phyloP scores from a whole-genome alignment of 2,113 vertebrate species.

The Cyanistes caeruleus region DNA sequence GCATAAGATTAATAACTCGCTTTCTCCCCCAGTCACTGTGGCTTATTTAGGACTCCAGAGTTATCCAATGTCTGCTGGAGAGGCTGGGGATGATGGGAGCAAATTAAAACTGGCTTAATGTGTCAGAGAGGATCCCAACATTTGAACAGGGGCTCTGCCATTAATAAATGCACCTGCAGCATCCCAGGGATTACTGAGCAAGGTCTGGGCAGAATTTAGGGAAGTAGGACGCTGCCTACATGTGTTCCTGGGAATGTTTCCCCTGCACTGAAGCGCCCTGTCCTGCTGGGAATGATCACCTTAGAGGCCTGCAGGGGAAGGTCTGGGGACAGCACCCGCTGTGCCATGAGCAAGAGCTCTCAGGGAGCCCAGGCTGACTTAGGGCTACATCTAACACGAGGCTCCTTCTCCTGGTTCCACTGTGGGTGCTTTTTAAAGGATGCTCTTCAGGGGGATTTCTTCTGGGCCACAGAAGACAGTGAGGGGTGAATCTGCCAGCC shows the following conservation, averaged over 20 bases:
- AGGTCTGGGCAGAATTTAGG: conserved; percentile 3
- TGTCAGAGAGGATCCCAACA: conserved; percentile 62
- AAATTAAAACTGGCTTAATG: conserved; percentile 73
- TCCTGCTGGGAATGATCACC: background rate
- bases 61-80: conserved; percentile 42
- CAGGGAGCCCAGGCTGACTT: background rate
- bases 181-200: conserved; percentile 36
- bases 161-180: conserved; percentile 65
- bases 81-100: conserved; percentile 39
- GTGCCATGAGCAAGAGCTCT: background rate
- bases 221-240: background rate
- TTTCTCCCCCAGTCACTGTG: conserved; percentile 2
- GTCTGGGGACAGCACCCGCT: background rate
- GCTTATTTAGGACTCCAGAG: conserved; percentile 39
- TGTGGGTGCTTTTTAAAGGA: background rate
- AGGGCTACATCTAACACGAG: background rate
- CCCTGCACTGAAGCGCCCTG: background rate
- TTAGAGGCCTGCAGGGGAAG: background rate
- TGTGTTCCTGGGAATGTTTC: background rate
- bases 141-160: background rate
- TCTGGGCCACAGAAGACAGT: background rate
- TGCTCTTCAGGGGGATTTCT: background rate
- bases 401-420: accelerated
- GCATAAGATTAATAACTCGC: conserved; percentile 46
- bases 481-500: background rate